Evolutionary conservation across 2,113 vertebrate species (phyloP), one percentile per base, ranked within the genome.

Genomic region (Hypanus sabinus): DNA sequence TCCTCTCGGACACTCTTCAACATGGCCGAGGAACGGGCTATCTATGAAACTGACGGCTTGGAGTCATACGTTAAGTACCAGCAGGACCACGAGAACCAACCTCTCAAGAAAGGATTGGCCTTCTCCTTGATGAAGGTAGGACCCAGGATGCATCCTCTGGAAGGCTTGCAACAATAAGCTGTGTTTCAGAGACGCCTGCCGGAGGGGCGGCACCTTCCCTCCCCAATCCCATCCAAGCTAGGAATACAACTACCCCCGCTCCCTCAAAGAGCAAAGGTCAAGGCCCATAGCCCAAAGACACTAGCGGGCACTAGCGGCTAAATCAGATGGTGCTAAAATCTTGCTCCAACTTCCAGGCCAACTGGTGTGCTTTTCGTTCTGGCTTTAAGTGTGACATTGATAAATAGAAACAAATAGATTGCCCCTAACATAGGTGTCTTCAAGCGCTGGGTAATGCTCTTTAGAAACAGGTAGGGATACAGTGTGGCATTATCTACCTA

Each of bases 1-100:
- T 93, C 91, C 18, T 73, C 91, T 9, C 70, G 91, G 65, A 93
- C 91, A 14, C 91, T 93, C 91, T 93, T 93, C 68, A 93, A 93
- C 91, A 93, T 93, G 91, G 11, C 65, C 0, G 91, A 93, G 46
- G 91, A 93, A 27, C 24, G 91, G 91, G 91, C 91, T 0, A 93
- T 93, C 70, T 93, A 73, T 55, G 91, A 93, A 70, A 27, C 91
- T 30, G 70, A 93, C 22, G 91, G 91, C 36, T 12, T 93, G 38
- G 91, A 93, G 70, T 93, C 33, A 14, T 93, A 93, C 5, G 91
- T 93, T 70, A 93, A 93, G 46, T 93, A 46, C 27, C 91, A 93
- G 20, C 68, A 73, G 91, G 91, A 93, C 9, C 91, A 93, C 68
- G 91, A 93, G 57, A 73, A 93, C 33, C 68, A 93, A 20, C 91